Base-by-base conservation (phyloP, 1,140 invertebrate genomes). In the Euwallacea similis region DNA sequence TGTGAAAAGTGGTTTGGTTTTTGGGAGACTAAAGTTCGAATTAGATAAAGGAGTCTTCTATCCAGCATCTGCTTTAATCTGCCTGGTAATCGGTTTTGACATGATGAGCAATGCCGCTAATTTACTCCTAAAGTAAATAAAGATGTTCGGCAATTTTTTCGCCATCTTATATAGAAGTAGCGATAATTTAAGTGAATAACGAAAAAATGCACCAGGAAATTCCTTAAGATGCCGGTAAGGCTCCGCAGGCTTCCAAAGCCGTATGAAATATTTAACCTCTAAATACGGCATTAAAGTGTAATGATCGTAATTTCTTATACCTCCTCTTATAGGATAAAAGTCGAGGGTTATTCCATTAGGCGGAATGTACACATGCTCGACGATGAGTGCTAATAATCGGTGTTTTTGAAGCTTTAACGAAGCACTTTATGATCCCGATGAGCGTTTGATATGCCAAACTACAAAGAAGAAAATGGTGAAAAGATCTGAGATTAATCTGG, bases 241-340 rank as follows among this genome's bases (percentile, higher is more conserved):
- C 56, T 60, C 66, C 43, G 42, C 43, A 15, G 55, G 66, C 55
- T 68, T 41, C 55, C 55, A 59, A 68, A 68, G 55, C 42, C 42
- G 43, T 68, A 60, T 68, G 56, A 68, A 68, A 68, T 68, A 68
- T 68, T 68, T 68, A 68, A 60, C 66, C 66, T 68, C 55, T 60
- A 68, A 68, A 68, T 68, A 68, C 56, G 66, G 66, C 56, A 68
- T 68, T 68, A 68, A 68, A 60, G 11, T 47, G 44, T 68, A 68
- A 68, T 68, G 66, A 68, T 47, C 33, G 66, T 44, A 9, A 68
- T 68, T 68, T 68, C 66, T 68, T 68, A 68, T 50, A 13, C 9
- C 46, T 50, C 9, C 46, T 50, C 13, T 50, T 33, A 33, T 33
- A 33, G 21, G 21, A 33, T 33, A 33, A 33, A 33, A 33, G 21